Conservation (phyloP, 2,888 invertebrate species). For the Maniola hyperantus region DNA sequence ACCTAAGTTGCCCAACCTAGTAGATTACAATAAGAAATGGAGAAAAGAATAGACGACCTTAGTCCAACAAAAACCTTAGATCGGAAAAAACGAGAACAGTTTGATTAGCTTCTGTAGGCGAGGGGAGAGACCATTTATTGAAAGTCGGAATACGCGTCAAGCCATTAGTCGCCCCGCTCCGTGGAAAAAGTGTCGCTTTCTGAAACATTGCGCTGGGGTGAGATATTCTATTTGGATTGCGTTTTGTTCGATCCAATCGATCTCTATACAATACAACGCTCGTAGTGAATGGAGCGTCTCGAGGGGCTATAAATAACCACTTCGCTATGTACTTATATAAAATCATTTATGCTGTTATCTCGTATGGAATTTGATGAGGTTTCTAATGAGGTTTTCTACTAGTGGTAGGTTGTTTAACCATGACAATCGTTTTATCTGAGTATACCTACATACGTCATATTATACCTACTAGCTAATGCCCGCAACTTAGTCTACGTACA, state of each 20-base stretch:
- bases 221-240: slow-evolving; percentile 78
- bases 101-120: slow-evolving; percentile 63
- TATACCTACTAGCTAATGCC: too few relatives aligned
- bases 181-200: slow-evolving; percentile 76
- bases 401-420: too few relatives aligned
- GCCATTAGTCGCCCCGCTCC: slow-evolving; percentile 71
- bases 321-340: slow-evolving; percentile 64
- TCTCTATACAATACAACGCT: slow-evolving; percentile 76
- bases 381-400: too few relatives aligned
- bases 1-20: too few relatives aligned
- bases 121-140: slow-evolving; percentile 68
- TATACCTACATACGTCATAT: too few relatives aligned
- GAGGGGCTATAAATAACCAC: slow-evolving; percentile 74
- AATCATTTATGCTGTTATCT: neutral
- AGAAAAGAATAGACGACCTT: neutral
- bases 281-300: slow-evolving; percentile 74
- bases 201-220: slow-evolving; percentile 73
- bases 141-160: slow-evolving; percentile 73
- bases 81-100: slow-evolving; percentile 41
- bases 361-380: neutral
- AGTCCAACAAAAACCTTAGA: slow-evolving; percentile 30
- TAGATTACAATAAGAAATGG: too few relatives aligned
- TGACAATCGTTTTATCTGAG: too few relatives aligned
- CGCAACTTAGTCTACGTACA: too few relatives aligned
- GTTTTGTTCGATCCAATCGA: slow-evolving; percentile 80